Base-by-base conservation (phyloP, 2,888 invertebrate genomes). In the Dusona sp. region DNA sequence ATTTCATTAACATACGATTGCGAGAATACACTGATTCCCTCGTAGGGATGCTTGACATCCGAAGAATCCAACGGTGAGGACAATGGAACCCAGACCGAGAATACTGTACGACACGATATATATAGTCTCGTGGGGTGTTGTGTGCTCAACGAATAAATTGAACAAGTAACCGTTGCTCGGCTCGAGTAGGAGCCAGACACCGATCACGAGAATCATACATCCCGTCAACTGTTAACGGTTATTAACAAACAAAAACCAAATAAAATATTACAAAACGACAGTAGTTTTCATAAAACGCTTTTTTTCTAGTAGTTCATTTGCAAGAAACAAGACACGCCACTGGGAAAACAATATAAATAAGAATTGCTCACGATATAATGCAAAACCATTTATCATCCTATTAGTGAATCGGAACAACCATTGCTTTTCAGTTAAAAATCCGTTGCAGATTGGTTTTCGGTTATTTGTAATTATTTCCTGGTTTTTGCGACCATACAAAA, bases 1-100 rank as follows among this genome's bases (percentile, higher is more conserved):
- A 48, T 48, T 48, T 48, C 6, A 42, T 29, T 29, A 29, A 61
- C 61, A 91, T 85, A 93, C 93, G 78, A 89, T 89, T 33, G 90
- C 92, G 61, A 94, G 90, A 80, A 93, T 91, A 81, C 94, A 94
- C 83, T 92, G 93, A 92, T 94, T 95, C 86, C 95, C 95, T 84
- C 94, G 94, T 68, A 95, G 93, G 38, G 95, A 95, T 1, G 95
- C 96, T 87, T 95, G 95, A 89, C 96, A 96, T 25, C 96, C 96
- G 88, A 95, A 94, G 92, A 96, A 95, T 48, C 95, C 95, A n/a
- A 95, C 95, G 48, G 95, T 91, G 86, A 96, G 93, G 61, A 95
- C 94, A 84, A 95, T 94, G 48, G 94, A 93, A 33, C 96, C 96
- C 67, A 95, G 93, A 22, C 94, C 95, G 64, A 96, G 94, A 79